A percentile compares a stretch with the other conserved stretches of the same genome.
phyloP scores from a whole-genome alignment of 2,888 invertebrate species.

The Mystacides longicornis region DNA sequence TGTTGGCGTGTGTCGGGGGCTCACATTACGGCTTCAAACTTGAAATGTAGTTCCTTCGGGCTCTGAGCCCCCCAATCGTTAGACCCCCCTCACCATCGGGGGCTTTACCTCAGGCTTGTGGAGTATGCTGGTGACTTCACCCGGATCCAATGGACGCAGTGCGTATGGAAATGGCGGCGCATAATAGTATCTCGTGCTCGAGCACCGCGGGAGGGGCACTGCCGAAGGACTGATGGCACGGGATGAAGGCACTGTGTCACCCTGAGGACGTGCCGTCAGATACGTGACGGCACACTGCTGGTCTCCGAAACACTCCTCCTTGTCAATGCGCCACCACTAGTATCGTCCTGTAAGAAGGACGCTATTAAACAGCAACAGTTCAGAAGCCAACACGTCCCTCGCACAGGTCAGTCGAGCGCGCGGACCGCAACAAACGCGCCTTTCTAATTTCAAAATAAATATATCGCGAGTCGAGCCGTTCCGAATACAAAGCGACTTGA shows the following conservation, averaged over 20 bases:
- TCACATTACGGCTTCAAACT: slow-evolving; percentile 1
- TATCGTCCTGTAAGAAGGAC: too few relatives aligned
- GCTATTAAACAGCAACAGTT: slow-evolving; percentile 32
- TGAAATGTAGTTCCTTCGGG: slow-evolving; percentile 2
- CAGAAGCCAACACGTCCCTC: slow-evolving; percentile 30
- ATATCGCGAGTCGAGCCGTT: too few relatives aligned
- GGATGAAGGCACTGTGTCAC: background rate
- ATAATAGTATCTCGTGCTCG: slow-evolving; percentile 23
- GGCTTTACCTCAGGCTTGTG: slow-evolving; percentile 17
- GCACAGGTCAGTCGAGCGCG: background rate
- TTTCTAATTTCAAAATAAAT: background rate
- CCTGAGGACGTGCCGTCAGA: slow-evolving; percentile 27
- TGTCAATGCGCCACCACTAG: too few relatives aligned
- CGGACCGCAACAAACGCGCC: background rate
- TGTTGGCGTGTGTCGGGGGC: background rate
- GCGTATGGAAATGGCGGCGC: slow-evolving; percentile 16
- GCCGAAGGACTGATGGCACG: slow-evolving; percentile 23
- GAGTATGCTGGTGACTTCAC: slow-evolving; percentile 9
- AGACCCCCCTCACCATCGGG: slow-evolving; percentile 1
- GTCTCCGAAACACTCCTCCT: slow-evolving; percentile 2
- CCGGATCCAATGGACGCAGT: slow-evolving; percentile 6
- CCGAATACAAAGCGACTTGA: background rate
- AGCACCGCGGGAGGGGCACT: slow-evolving; percentile 48
- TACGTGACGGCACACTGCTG: slow-evolving; percentile 6
- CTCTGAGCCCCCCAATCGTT: slow-evolving; percentile 1